phyloP scores from a whole-genome alignment of 2,888 invertebrate species.

The Drosophila acutilabella region DNA sequence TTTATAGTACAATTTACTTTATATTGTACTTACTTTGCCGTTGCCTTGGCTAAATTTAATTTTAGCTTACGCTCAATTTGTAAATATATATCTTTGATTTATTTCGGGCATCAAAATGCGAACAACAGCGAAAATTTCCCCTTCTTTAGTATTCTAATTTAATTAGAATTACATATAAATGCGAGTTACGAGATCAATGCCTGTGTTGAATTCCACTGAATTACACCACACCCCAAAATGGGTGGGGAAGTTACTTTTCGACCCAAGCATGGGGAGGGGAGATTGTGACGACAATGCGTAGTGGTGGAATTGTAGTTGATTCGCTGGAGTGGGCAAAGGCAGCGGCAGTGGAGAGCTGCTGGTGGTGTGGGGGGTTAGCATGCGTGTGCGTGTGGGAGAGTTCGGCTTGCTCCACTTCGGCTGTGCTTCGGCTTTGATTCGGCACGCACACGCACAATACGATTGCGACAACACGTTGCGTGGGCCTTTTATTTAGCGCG shows the following conservation, averaged over 20 bases:
- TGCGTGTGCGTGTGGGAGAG: slow-evolving; percentile 70
- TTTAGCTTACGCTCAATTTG: slow-evolving; percentile 14
- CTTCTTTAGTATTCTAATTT: slow-evolving; percentile 1
- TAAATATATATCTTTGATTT: slow-evolving; percentile 41
- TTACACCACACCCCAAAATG: neutral
- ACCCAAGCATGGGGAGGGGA: too few relatives aligned
- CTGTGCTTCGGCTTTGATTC: slow-evolving; percentile 31
- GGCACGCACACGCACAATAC: slow-evolving; percentile 64
- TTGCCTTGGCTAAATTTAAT: slow-evolving; percentile 20
- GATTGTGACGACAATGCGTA: slow-evolving; percentile 48
- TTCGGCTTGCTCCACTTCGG: slow-evolving; percentile 29
- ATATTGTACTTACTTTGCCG: slow-evolving; percentile 35
- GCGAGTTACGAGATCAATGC: slow-evolving; percentile 1
- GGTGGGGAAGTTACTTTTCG: neutral
- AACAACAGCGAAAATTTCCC: slow-evolving; percentile 2
- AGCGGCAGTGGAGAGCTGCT: neutral
- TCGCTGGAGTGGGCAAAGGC: neutral
- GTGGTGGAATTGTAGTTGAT: neutral
- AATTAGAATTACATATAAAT: slow-evolving; percentile 6
- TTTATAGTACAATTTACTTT: slow-evolving; percentile 54
- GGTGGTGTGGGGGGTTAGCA: slow-evolving; percentile 6
- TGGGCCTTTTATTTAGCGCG: slow-evolving; percentile 72
- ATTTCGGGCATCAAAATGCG: slow-evolving; percentile 17
- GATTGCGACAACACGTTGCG: slow-evolving; percentile 52
- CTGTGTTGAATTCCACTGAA: neutral